Evolutionary conservation across 2,113 vertebrate species (phyloP).

Genomic region (Phyllostomus hastatus): DNA sequence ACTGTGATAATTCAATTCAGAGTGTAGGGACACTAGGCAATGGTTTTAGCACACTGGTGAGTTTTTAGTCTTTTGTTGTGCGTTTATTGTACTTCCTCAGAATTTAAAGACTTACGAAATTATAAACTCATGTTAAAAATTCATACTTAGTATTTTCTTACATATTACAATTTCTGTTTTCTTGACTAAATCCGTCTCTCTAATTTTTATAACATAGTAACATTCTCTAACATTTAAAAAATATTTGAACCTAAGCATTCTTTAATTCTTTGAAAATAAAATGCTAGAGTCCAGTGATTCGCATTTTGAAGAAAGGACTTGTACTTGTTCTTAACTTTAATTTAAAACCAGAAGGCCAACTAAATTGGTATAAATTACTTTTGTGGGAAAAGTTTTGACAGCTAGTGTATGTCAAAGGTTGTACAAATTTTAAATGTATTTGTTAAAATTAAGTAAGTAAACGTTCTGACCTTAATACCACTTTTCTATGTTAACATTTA

Average conservation of each 20-base stretch:
- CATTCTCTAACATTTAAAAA: not conserved
- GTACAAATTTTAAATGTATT: not conserved
- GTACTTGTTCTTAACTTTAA: not conserved
- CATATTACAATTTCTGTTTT: not conserved
- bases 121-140: not conserved
- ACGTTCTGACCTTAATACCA: not conserved
- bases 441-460: not conserved
- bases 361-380: not conserved
- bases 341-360: not conserved
- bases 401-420: not conserved
- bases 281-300: not conserved
- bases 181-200: not conserved
- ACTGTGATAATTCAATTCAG: not conserved
- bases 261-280: not conserved
- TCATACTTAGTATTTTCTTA: not conserved
- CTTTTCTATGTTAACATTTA: not conserved
- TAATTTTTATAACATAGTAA: not conserved
- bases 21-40: not conserved
- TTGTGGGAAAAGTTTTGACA: not conserved
- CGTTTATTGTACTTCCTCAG: not conserved
- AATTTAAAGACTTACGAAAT: not conserved
- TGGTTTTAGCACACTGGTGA: not conserved
- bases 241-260: not conserved
- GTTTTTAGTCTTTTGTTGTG: not conserved
- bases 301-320: not conserved